Conservation (phyloP, 2,888 invertebrate species). For the Tyria jacobaeae region DNA sequence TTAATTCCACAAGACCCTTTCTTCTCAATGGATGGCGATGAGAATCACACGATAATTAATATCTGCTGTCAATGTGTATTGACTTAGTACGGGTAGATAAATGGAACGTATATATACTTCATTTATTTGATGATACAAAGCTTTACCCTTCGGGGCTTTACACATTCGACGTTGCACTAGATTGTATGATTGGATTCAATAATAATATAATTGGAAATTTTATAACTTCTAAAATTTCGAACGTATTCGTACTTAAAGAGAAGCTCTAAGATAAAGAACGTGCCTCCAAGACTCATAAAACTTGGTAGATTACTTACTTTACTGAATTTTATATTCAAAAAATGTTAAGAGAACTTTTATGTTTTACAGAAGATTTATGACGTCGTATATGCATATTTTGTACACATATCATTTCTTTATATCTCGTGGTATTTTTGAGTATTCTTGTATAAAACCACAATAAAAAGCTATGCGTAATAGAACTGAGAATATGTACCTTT, state of each 20-base stretch:
- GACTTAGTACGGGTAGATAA: not conserved
- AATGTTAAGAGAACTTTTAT: slow-evolving; percentile 43
- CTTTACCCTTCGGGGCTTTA: not conserved
- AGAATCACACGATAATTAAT: not conserved
- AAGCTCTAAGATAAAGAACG: slow-evolving; percentile 33
- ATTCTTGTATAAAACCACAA: not conserved
- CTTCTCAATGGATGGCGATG: no score
- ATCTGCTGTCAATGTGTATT: not conserved
- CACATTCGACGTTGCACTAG: not conserved
- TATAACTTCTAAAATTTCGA: slow-evolving; percentile 8
- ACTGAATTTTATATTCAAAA: slow-evolving; percentile 42
- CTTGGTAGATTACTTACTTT: slow-evolving; percentile 43
- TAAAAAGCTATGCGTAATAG: no score
- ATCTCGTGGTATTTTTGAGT: slow-evolving; percentile 11
- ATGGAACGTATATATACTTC: slow-evolving; percentile 6
- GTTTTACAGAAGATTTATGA: slow-evolving; percentile 41
- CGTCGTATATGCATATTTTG: slow-evolving; percentile 28
- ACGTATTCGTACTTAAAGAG: slow-evolving; percentile 11
- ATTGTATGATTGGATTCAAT: slow-evolving; percentile 10
- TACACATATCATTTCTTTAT: slow-evolving; percentile 32
- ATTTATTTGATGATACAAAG: not conserved
- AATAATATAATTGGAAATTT: slow-evolving; percentile 18
- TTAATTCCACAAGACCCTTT: not conserved
- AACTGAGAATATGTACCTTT: no score
- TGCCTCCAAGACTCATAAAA: slow-evolving; percentile 36